Evolutionary conservation across 2,113 vertebrate genomes (phyloP).

Genomic region (Colossoma macropomum): DNA sequence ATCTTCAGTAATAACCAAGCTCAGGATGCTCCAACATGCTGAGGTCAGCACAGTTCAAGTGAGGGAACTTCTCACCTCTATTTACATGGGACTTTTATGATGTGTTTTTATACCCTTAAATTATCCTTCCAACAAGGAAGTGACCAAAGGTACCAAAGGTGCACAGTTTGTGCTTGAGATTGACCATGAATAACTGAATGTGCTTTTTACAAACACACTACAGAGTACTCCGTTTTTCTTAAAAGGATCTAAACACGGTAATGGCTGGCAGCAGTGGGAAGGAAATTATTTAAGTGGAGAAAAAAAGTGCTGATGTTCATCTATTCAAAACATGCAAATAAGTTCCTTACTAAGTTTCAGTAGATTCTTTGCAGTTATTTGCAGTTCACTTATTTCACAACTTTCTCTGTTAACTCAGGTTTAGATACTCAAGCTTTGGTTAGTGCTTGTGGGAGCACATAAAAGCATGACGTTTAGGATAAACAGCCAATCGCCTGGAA

Average conservation of each 20-base stretch:
- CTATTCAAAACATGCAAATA: constrained; percentile 50
- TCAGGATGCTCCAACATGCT: neutral
- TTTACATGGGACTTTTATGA: neutral
- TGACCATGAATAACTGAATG: neutral
- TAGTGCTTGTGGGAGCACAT: too few relatives aligned
- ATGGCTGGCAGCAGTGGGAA: too few relatives aligned
- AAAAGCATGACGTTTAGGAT: too few relatives aligned
- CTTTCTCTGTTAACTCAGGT: too few relatives aligned
- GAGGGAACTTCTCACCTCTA: neutral
- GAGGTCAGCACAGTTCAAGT: neutral
- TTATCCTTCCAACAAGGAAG: neutral
- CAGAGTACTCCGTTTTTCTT: neutral
- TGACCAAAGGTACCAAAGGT: neutral
- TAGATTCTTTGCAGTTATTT: too few relatives aligned
- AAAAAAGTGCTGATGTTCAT: neutral
- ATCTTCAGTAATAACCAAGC: neutral
- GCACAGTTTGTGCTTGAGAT: neutral
- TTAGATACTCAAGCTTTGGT: too few relatives aligned
- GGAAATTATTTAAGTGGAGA: too few relatives aligned
- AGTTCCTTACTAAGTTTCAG: too few relatives aligned
- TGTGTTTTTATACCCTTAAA: neutral
- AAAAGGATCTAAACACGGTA: too few relatives aligned
- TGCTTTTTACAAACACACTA: neutral
- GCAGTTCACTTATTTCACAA: too few relatives aligned
- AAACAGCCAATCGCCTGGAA: too few relatives aligned